Percentiles rank a stretch among this genome's conserved stretches.
These are phyloP conservation scores for Pelobates cultripes DNA, from an alignment of 2,797 vertebrate genomes.

Conservation along the genomic window DNA sequence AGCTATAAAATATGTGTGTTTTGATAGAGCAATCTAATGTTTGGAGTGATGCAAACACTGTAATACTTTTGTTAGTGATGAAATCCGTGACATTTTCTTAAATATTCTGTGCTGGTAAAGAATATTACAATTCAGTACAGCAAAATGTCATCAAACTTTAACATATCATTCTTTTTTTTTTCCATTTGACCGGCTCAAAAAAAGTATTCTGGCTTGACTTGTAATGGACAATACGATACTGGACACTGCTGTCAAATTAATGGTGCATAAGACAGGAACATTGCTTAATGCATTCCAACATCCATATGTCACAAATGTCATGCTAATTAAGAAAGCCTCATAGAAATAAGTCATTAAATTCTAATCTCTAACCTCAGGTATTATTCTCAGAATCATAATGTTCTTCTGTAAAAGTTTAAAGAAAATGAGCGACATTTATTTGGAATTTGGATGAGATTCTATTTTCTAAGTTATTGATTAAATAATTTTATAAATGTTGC, in stretches of 20 bases:
- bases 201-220: neutral
- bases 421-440: neutral
- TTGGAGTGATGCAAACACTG: too few relatives aligned
- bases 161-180: neutral
- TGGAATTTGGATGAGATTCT: neutral
- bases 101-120: neutral
- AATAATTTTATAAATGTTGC: too few relatives aligned
- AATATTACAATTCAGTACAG: neutral
- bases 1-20: too few relatives aligned
- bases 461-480: neutral
- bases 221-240: slow-evolving; percentile 20
- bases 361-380: slow-evolving; percentile 37
- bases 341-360: slow-evolving; percentile 47
- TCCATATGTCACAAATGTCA: slow-evolving; percentile 41
- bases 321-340: slow-evolving; percentile 44
- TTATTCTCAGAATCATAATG: slow-evolving; percentile 33
- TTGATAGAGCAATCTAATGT: too few relatives aligned
- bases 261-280: slow-evolving; percentile 15
- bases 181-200: neutral
- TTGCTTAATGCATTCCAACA: slow-evolving; percentile 44
- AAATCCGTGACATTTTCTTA: neutral
- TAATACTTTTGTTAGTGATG: too few relatives aligned
- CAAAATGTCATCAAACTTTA: neutral
- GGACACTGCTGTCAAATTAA: slow-evolving; percentile 25
- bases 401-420: neutral